Evolutionary conservation across 1,140 invertebrate species (phyloP), one percentile per base, ranked within the genome.

Genomic region (Ladona fulva): DNA sequence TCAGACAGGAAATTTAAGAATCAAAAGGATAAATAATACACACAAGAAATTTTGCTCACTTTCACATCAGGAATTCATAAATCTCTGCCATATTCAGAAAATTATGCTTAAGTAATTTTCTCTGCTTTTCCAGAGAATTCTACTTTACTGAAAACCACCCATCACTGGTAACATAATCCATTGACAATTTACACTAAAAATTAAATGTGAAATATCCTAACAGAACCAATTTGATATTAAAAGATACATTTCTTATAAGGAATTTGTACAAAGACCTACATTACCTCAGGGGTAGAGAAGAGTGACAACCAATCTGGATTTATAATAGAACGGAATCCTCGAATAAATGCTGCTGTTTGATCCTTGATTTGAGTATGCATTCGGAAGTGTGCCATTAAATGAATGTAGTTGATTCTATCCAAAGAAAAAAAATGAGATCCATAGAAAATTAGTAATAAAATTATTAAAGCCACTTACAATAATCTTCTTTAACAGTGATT

Each of bases 321-420:
- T 59, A 99, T 94, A 77, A 99, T 94, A 10, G 95, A 94, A 79
- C 96, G 90, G 84, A 99, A 99, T 3, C 98, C 98, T 82, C 93
- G 92, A 42, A 98, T 96, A 83, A 99, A 99, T 10, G 97, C 95
- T 73, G 93, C 90, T 0, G 96, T 97, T 87, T 99, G 98, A 77
- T 99, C 95, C 82, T 94, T 94, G 78, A 98, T 98, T 88, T 99
- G 97, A 8, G 93, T 92, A 83, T 98, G 95, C 93, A 99, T 98
- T 79, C 97, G 92, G 85, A 98, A 99, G 85, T 97, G 96, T 3
- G 98, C 98, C 96, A 99, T 98, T 80, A 96, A 87, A 86, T 99
- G 98, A 74, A 99, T 97, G 84, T 99, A 99, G 83, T 94, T 94
- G 78, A 99, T 98, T 87, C 94, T 95, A n/a, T n/a, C n/a, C n/a